Evolutionary conservation across 2,113 vertebrate species (phyloP).

Genomic region (Grammomys dolichurus): DNA sequence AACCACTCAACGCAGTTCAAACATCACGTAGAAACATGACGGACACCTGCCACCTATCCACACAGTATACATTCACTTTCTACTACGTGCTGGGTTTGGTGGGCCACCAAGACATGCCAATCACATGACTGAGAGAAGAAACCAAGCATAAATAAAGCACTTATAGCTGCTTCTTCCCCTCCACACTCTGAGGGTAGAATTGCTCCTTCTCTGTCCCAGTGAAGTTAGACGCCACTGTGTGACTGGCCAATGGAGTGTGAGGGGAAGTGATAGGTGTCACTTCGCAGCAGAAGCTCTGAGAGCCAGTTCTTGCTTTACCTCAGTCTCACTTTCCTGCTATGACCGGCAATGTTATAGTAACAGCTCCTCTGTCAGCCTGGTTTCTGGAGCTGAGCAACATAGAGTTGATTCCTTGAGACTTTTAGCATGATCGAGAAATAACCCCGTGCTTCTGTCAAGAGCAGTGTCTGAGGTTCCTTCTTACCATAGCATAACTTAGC

Average conservation of each 20-base stretch:
- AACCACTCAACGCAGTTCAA: constrained; percentile 43
- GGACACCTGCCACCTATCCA: constrained; percentile 59
- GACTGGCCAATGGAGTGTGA: neutral
- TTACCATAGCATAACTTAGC: constrained; percentile 26
- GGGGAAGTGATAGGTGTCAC: neutral
- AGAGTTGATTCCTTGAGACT: neutral
- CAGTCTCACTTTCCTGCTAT: neutral
- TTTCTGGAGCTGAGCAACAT: neutral
- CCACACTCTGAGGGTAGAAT: neutral
- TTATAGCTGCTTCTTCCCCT: neutral
- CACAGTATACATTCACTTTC: constrained; percentile 24
- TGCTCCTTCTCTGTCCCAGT: neutral
- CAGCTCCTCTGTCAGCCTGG: neutral
- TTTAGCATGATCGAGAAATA: neutral
- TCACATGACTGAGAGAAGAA: neutral
- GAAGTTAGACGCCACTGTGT: neutral
- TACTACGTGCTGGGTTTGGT: constrained; percentile 56
- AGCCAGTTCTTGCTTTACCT: neutral
- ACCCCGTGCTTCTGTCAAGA: constrained; percentile 4
- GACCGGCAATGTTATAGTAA: neutral
- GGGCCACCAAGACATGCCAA: neutral
- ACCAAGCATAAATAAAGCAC: neutral
- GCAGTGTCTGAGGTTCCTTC: neutral
- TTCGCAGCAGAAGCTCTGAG: constrained; percentile 10
- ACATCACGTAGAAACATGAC: constrained; percentile 28